Conservation (phyloP, 2,797 vertebrate species). For the Epinephelus awoara region DNA sequence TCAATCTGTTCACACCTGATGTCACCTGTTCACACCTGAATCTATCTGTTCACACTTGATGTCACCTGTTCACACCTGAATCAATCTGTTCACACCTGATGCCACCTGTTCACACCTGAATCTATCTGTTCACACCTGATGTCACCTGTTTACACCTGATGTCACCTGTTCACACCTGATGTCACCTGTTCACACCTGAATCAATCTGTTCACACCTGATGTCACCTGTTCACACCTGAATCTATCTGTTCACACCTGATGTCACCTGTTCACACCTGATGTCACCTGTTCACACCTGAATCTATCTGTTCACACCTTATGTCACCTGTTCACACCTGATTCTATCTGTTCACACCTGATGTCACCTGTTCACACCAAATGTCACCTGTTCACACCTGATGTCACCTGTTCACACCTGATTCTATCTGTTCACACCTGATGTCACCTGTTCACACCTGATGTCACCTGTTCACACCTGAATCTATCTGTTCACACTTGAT, state of each 20-base stretch:
- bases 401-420: too few relatives aligned
- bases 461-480: too few relatives aligned
- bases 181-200: neutral
- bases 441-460: neutral
- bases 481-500: neutral
- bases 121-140: neutral
- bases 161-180: too few relatives aligned
- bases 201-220: neutral
- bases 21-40: neutral
- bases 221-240: too few relatives aligned
- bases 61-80: neutral
- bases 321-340: neutral
- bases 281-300: too few relatives aligned
- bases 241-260: too few relatives aligned
- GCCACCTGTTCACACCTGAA: too few relatives aligned
- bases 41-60: too few relatives aligned
- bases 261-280: neutral
- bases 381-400: too few relatives aligned
- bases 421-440: too few relatives aligned
- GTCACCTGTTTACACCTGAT: too few relatives aligned
- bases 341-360: too few relatives aligned
- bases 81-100: neutral
- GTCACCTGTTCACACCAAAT: neutral
- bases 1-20: neutral
- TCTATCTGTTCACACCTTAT: neutral